These are phyloP conservation scores for Heliconius aoede DNA, from an alignment of 2,888 invertebrate genomes.

Conservation along the genomic window DNA sequence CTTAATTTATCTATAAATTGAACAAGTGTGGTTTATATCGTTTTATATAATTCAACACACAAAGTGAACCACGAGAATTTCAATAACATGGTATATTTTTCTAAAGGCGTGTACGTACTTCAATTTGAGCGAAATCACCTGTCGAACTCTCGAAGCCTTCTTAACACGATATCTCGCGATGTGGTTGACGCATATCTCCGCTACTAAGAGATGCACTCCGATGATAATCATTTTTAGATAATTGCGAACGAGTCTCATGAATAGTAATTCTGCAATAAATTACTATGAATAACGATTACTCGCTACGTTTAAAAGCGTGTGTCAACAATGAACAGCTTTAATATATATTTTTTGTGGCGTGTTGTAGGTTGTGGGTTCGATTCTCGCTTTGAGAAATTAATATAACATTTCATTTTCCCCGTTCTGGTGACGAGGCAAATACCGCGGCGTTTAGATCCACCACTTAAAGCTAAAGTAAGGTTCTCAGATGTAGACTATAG, in stretches of 20 bases:
- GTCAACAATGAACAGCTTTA: background rate
- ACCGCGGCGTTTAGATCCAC: background rate
- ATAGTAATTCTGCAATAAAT: constrained; percentile 39
- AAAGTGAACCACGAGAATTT: background rate
- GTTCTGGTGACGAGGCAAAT: too few relatives aligned
- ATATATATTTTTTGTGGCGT: background rate
- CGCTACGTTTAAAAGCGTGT: constrained; percentile 1
- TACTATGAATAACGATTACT: constrained; percentile 26
- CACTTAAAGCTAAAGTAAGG: background rate
- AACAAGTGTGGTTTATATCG: background rate
- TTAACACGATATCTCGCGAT: constrained; percentile 46
- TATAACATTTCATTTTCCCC: too few relatives aligned
- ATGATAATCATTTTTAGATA: constrained; percentile 45
- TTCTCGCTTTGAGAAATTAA: too few relatives aligned
- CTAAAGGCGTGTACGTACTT: constrained; percentile 41
- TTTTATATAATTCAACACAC: background rate
- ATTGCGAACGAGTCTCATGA: constrained; percentile 35
- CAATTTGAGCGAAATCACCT: constrained; percentile 46
- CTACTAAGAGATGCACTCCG: constrained; percentile 45
- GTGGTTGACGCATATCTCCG: constrained; percentile 46
- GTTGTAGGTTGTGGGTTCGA: too few relatives aligned
- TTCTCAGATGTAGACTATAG: constrained; percentile 62
- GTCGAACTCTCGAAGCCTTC: constrained; percentile 48
- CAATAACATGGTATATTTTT: constrained; percentile 26
- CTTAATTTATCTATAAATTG: background rate